phyloP scores from a whole-genome alignment of 2,797 vertebrate species.

The Paedocypris micromegethes region DNA sequence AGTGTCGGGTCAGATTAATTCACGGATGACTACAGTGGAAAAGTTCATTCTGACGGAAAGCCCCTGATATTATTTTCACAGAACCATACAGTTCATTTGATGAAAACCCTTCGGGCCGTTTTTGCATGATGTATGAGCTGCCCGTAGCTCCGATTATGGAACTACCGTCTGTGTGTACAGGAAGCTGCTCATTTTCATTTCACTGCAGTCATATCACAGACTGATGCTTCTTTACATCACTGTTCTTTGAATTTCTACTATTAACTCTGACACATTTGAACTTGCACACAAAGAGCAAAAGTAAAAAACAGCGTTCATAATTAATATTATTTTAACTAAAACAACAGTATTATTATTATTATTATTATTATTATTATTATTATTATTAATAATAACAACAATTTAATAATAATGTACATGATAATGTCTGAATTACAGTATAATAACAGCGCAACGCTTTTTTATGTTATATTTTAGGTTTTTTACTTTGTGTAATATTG shows the following conservation, averaged over 20 bases:
- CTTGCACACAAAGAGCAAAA: neutral
- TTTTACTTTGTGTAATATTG: too few relatives aligned
- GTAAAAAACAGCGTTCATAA: neutral
- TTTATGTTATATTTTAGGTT: too few relatives aligned
- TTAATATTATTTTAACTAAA: neutral
- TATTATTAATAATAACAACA: too few relatives aligned
- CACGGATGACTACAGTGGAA: constrained; percentile 88
- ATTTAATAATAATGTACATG: too few relatives aligned
- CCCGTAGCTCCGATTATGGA: constrained; percentile 76
- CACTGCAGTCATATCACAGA: constrained; percentile 21
- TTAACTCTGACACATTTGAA: neutral
- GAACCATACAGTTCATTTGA: constrained; percentile 67
- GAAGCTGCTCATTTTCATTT: constrained; percentile 73
- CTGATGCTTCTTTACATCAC: constrained; percentile 8
- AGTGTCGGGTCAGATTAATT: constrained; percentile 98
- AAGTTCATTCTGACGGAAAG: constrained; percentile 97
- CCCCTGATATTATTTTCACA: constrained; percentile 95
- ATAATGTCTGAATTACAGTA: too few relatives aligned
- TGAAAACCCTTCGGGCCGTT: constrained; percentile 72
- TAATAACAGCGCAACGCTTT: too few relatives aligned
- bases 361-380: too few relatives aligned
- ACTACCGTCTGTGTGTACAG: constrained; percentile 68
- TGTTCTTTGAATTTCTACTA: constrained; percentile 15
- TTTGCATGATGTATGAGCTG: constrained; percentile 82
- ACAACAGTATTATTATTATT: neutral